Conservation (phyloP, 2,113 vertebrate species). For the Pituophis catenifer region DNA sequence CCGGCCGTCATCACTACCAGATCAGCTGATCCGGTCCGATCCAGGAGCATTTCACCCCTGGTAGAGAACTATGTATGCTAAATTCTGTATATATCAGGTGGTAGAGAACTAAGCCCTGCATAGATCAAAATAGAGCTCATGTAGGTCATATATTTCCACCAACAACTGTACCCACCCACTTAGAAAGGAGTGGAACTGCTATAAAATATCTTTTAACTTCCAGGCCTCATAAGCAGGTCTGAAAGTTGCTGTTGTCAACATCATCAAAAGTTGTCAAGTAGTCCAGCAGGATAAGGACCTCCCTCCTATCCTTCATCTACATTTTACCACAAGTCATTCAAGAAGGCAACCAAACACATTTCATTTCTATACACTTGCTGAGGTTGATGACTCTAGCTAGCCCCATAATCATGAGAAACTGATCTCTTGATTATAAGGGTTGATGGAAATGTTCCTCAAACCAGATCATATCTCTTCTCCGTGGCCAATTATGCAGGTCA, state of each 20-base stretch:
- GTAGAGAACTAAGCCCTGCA: background rate
- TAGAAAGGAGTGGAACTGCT: background rate
- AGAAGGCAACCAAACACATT: background rate
- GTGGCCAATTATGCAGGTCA: background rate
- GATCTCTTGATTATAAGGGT: background rate
- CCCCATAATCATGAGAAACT: background rate
- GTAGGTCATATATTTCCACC: background rate
- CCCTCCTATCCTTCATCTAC: background rate
- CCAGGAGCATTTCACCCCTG: no score
- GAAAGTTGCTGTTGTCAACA: background rate
- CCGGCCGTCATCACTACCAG: no score
- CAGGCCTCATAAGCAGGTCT: background rate
- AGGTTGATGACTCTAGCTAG: background rate
- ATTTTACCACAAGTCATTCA: background rate
- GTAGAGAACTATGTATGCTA: no score
- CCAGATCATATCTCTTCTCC: background rate
- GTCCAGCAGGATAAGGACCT: background rate
- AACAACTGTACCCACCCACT: background rate
- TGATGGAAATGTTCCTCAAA: background rate
- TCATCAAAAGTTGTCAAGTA: background rate
- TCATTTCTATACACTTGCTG: background rate
- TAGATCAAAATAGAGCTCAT: background rate
- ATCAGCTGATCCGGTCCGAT: no score
- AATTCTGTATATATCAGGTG: no score
- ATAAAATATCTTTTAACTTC: background rate